phyloP scores from a whole-genome alignment of 92 coral and sea anemone species.

The Siderastrea radians region DNA sequence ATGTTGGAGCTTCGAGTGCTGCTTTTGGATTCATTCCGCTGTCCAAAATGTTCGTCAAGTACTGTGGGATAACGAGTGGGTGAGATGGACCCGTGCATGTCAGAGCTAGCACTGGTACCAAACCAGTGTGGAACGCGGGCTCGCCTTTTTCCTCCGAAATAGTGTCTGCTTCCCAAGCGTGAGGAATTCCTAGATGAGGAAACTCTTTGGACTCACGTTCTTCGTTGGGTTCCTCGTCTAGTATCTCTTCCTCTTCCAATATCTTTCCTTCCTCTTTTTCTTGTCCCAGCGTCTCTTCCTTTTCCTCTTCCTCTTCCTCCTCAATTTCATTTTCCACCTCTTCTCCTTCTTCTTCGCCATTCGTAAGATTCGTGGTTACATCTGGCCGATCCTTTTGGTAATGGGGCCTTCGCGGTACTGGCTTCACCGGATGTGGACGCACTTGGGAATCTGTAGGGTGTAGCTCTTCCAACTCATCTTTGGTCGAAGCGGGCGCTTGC shows the following conservation, averaged over 20 bases:
- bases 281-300: background rate
- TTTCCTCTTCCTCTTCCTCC: background rate
- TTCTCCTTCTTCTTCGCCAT: background rate
- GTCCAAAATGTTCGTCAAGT: conserved; percentile 85
- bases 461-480: conserved; percentile 13
- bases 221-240: background rate
- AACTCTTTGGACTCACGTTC: conserved; percentile 16
- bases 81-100: conserved; percentile 84
- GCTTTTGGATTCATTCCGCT: conserved; percentile 83
- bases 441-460: background rate
- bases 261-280: background rate
- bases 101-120: conserved; percentile 82
- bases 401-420: background rate
- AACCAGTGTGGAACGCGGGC: background rate
- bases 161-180: conserved; percentile 3
- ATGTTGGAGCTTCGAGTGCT: conserved; percentile 84
- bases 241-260: background rate
- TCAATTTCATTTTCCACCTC: background rate
- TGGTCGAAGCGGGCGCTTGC: conserved; percentile 9
- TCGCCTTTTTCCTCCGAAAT: background rate
- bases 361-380: background rate
- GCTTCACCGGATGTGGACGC: conserved; percentile 17
- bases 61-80: conserved; percentile 76
- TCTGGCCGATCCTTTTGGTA: background rate
- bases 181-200: conserved; percentile 46